Conservation (phyloP, 2,113 vertebrate species). For the Periophthalmodon schlosseri region DNA sequence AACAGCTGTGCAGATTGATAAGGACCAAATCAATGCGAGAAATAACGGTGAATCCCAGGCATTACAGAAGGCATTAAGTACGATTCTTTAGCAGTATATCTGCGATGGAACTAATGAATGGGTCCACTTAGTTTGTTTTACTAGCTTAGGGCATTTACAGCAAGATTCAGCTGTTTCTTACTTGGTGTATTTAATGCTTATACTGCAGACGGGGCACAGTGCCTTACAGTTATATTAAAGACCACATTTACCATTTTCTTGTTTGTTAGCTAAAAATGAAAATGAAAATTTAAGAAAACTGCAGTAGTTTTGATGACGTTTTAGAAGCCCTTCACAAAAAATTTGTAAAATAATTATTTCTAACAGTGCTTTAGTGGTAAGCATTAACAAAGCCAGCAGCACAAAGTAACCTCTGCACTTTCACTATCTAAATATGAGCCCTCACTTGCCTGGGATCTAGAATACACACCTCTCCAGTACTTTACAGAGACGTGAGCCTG, state of each 20-base stretch:
- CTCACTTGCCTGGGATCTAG: too few relatives aligned
- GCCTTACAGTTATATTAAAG: neutral
- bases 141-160: neutral
- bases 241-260: neutral
- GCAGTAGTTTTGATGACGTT: neutral
- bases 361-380: too few relatives aligned
- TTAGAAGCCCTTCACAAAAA: neutral
- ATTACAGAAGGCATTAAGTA: slow-evolving; percentile 6
- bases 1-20: neutral
- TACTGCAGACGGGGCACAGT: neutral
- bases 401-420: too few relatives aligned
- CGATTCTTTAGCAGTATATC: neutral
- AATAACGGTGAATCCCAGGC: slow-evolving; percentile 12
- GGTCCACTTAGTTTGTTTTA: slow-evolving; percentile 11
- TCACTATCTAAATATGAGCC: too few relatives aligned
- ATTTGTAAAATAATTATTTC: too few relatives aligned
- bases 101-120: slow-evolving; percentile 6
- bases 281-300: neutral
- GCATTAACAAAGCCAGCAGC: too few relatives aligned
- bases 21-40: neutral
- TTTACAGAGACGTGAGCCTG: too few relatives aligned
- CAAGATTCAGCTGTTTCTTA: neutral
- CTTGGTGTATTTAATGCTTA: neutral
- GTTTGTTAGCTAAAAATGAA: too few relatives aligned
- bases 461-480: too few relatives aligned